Evolutionary conservation across 2,888 invertebrate species (phyloP).

Genomic region (Frankliniella fusca): DNA sequence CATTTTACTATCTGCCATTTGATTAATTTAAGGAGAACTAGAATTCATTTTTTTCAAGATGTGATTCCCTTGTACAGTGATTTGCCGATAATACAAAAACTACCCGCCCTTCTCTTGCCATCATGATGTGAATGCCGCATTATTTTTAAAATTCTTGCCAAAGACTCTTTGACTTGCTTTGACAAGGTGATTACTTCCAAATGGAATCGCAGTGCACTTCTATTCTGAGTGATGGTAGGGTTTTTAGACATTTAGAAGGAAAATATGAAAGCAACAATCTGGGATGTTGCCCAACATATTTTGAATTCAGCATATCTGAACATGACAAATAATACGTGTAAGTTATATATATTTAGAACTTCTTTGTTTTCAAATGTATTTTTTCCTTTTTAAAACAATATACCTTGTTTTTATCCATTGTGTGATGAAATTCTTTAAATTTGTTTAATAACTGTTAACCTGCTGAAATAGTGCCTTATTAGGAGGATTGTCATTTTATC

Average conservation of each 20-base stretch:
- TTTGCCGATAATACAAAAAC: no score
- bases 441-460: not conserved
- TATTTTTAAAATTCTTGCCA: not conserved
- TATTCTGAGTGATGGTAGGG: no score
- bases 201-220: no score
- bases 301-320: no score
- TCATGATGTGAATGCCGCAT: no score
- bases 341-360: not conserved
- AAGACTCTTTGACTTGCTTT: not conserved
- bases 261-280: no score
- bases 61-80: no score
- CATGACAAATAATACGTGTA: not conserved
- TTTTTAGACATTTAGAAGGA: no score
- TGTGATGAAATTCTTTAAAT: not conserved
- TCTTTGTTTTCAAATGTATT: not conserved
- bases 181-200: no score
- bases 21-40: not conserved
- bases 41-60: no score
- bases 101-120: no score
- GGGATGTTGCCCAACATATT: no score
- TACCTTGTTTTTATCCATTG: not conserved
- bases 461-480: constrained; percentile 1
- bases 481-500: not conserved
- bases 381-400: not conserved
- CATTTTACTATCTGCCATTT: not conserved